phyloP scores from a whole-genome alignment of 2,888 invertebrate genomes.

The Orchestes rusci region DNA sequence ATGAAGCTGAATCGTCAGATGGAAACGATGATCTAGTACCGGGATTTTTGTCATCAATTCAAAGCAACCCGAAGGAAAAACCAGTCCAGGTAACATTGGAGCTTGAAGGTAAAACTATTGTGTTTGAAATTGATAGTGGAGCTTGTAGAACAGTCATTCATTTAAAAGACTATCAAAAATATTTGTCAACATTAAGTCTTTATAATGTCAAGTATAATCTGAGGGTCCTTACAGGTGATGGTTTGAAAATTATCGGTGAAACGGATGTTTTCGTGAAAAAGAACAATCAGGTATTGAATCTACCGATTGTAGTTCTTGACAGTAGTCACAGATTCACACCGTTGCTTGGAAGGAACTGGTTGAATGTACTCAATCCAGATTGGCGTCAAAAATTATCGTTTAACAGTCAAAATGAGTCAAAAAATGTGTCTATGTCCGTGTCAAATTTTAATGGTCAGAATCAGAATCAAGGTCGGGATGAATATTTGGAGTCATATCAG shows the following conservation, averaged over 20 bases:
- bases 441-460: too few relatives aligned
- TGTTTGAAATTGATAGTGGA: conserved; percentile 1
- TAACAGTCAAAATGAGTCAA: too few relatives aligned
- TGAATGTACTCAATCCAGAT: neutral
- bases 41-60: neutral
- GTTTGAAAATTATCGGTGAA: too few relatives aligned
- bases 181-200: neutral
- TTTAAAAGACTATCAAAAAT: neutral
- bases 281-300: neutral
- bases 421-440: too few relatives aligned
- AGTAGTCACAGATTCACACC: neutral
- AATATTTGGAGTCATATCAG: too few relatives aligned
- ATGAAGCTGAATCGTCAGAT: neutral
- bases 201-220: conserved; percentile 1
- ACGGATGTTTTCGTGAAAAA: neutral
- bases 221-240: neutral
- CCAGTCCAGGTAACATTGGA: conserved; percentile 1
- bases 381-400: neutral
- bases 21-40: neutral
- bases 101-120: neutral
- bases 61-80: neutral
- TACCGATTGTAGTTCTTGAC: conserved; percentile 1
- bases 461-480: too few relatives aligned
- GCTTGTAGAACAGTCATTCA: conserved; percentile 1
- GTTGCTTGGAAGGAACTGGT: neutral